Evolutionary conservation across 1,140 invertebrate genomes (phyloP), one percentile per base, ranked within the genome.

Genomic region (Nomia melanderi): DNA sequence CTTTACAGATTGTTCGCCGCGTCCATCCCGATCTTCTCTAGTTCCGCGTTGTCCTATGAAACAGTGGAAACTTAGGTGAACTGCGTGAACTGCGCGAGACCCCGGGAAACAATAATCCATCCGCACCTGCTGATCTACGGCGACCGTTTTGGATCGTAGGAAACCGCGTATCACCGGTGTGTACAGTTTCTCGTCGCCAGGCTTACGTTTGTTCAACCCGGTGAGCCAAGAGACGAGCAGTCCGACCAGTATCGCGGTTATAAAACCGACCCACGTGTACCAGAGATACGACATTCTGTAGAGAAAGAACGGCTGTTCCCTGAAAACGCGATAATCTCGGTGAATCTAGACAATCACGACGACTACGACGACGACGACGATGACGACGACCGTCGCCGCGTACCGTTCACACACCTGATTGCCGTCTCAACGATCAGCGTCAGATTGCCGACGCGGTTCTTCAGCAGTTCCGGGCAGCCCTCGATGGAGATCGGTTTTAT

Each of bases 191-290:
- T 88, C 87, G 25, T 92, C 90, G 0, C 78, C 84, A 0, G 76
- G 54, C 63, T 84, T 87, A 23, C 89, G 89, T 78, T 89, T 86
- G 63, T 92, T 94, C 0, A 91, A 89, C 2, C 94, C 94, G 23
- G 95, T 96, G 33, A 95, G 88, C 85, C 94, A 94, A n/a, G 95
- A 96, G 6, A 96, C 94, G 2, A 95, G 86, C 1, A 95, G 84
- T 0, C 96, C 96, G 2, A 96, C 93, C 0, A 94, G 62, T 14
- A 96, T 93, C 1, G 95, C 95, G 0, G 95, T 94, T 0, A 94
- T 64, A 83, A 94, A 94, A 4, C 95, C 96, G 11, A 96, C 93
- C 67, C 95, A 92, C 2, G 95, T 95, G 82, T 95, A 95, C 88
- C 95, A 95, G 71, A 95, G 89, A 87, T 95, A 96, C 2, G 95